Conservation (phyloP, 2,113 vertebrate species). For the Phaethornis superciliosus region DNA sequence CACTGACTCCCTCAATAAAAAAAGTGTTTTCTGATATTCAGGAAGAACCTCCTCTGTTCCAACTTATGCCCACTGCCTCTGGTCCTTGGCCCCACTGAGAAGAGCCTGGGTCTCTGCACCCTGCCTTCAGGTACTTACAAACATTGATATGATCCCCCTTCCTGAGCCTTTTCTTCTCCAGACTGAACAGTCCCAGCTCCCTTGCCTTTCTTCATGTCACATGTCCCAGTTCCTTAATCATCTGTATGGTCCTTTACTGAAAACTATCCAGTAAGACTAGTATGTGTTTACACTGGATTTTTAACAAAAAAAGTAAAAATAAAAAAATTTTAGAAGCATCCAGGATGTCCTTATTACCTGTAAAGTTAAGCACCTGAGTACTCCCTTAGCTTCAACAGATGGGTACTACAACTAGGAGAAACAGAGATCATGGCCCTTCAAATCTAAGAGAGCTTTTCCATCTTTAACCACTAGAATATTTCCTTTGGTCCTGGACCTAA, state of each 20-base stretch:
- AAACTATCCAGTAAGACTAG: not conserved
- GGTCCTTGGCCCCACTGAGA: not conserved
- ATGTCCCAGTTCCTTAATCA: not conserved
- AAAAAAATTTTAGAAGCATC: not conserved
- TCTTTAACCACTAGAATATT: not conserved
- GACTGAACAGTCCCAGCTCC: not conserved
- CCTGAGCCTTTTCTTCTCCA: not conserved
- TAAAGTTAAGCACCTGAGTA: not conserved
- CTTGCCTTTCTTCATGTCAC: not conserved
- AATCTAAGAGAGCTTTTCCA: not conserved
- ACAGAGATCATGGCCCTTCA: not conserved
- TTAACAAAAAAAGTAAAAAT: not conserved
- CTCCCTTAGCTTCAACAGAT: not conserved
- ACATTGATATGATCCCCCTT: not conserved
- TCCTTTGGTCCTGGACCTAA: not conserved
- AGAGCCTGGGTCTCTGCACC: not conserved
- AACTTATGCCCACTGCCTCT: not conserved
- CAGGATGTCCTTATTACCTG: not conserved
- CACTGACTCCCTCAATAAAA: not conserved
- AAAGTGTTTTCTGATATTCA: not conserved
- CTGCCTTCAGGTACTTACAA: no score
- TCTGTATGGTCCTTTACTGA: not conserved
- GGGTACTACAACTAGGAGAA: not conserved
- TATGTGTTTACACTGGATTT: not conserved
- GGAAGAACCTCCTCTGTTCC: not conserved